Evolutionary conservation across 1,140 invertebrate genomes (phyloP), one percentile per base, ranked within the genome.

Genomic region (Leguminivora glycinivorella): DNA sequence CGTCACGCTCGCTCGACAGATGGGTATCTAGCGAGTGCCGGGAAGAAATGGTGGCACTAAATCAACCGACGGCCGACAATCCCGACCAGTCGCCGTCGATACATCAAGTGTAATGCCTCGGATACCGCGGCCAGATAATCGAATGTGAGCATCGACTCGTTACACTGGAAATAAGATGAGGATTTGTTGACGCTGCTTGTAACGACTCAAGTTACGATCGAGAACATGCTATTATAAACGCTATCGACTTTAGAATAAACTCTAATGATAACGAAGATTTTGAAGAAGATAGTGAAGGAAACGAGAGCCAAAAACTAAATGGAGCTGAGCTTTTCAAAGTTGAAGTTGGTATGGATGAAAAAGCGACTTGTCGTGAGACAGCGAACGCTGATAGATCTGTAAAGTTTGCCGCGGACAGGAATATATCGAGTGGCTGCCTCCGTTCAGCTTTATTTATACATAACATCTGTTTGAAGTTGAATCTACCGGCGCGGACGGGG

Each of bases 401-500:
- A 89, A 86, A 91, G 88, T 90, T 89, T 90, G 87, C 89, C 87
- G 89, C 88, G 85, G 89, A 90, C 89, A 85, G 84, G 88, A 89
- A 91, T 91, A 91, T 90, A 90, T 91, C 88, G 89, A 88, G 85
- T 86, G 83, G 86, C 84, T 89, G 86, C 89, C 88, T 90, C 88
- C 82, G 88, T 90, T 86, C 85, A 81, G 87, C 85, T 90, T 91
- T 91, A 91, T 91, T 90, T 91, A 90, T 90, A 89, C 84, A 89
- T 87, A 90, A 89, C 89, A 89, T 90, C 87, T 91, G 88, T 91
- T 91, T 88, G 88, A 88, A 91, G 88, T 87, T 77, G 89, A 87
- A 90, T 88, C 84, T 85, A 88, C 83, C 88, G 86, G 87, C 86
- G 86, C 82, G 85, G 86, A 84, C 87, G 83, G 83, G 82, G 84